Conservation (phyloP, 2,888 invertebrate species). For the Acanthopleura granulata region DNA sequence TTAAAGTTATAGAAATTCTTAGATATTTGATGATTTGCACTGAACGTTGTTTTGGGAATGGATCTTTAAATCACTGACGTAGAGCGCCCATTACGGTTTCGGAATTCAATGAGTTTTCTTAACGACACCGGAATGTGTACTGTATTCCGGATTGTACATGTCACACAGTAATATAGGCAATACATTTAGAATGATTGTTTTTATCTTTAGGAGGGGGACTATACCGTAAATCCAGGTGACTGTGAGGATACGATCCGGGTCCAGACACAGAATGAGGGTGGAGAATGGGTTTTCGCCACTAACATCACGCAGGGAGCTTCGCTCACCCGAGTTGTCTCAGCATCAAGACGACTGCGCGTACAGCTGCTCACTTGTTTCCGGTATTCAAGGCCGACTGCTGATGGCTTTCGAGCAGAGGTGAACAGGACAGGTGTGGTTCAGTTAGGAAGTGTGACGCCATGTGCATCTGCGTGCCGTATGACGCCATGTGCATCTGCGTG, state of each 20-base stretch:
- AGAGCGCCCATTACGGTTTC: no score
- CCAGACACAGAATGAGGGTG: neutral
- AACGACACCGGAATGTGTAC: no score
- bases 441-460: no score
- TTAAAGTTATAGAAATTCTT: no score
- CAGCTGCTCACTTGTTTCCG: neutral
- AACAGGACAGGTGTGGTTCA: neutral
- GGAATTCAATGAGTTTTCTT: no score
- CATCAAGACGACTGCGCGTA: neutral
- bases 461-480: no score
- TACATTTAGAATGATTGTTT: neutral
- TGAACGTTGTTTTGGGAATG: no score
- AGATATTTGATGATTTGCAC: no score
- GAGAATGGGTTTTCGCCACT: neutral
- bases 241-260: conserved; percentile 1
- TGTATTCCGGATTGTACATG: no score
- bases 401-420: neutral
- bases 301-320: neutral
- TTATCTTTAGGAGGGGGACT: conserved; percentile 1
- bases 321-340: neutral
- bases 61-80: no score
- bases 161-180: no score
- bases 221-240: neutral
- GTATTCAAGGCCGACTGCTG: conserved; percentile 3
- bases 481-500: no score